phyloP scores from a whole-genome alignment of 2,888 invertebrate species.

The Eupithecia subfuscata region DNA sequence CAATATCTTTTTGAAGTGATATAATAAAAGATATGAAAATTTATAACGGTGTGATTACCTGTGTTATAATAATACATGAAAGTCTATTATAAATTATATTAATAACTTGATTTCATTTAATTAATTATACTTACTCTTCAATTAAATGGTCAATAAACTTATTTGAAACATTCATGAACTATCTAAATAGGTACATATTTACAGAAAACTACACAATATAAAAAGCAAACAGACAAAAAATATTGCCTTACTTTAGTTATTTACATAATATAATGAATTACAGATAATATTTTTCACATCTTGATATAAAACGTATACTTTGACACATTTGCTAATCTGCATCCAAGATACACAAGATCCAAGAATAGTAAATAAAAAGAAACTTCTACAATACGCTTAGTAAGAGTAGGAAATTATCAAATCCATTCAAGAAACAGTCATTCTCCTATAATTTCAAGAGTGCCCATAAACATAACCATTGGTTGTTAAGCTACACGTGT shows the following conservation, averaged over 20 bases:
- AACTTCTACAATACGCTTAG: not conserved
- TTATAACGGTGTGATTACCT: not conserved
- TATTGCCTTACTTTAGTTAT: not conserved
- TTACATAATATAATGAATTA: not conserved
- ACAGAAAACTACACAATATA: not conserved
- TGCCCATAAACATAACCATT: not conserved
- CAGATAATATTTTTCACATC: not conserved
- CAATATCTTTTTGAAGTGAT: not conserved
- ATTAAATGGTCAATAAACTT: slow-evolving; percentile 1
- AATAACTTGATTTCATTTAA: not conserved
- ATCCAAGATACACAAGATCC: not conserved
- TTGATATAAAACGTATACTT: not conserved
- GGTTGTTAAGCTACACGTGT: not conserved
- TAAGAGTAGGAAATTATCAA: not conserved
- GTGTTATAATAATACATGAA: too few relatives aligned
- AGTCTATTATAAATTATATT: not conserved
- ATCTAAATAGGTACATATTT: slow-evolving; percentile 5
- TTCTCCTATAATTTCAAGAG: not conserved
- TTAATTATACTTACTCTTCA: not conserved
- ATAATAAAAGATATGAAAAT: not conserved
- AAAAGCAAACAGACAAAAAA: not conserved
- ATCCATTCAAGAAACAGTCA: not conserved
- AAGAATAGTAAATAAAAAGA: not conserved
- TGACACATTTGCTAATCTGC: not conserved
- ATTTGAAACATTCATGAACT: not conserved